Evolutionary conservation across 1,140 invertebrate species (phyloP).

Genomic region (Dendrolimus punctatus): DNA sequence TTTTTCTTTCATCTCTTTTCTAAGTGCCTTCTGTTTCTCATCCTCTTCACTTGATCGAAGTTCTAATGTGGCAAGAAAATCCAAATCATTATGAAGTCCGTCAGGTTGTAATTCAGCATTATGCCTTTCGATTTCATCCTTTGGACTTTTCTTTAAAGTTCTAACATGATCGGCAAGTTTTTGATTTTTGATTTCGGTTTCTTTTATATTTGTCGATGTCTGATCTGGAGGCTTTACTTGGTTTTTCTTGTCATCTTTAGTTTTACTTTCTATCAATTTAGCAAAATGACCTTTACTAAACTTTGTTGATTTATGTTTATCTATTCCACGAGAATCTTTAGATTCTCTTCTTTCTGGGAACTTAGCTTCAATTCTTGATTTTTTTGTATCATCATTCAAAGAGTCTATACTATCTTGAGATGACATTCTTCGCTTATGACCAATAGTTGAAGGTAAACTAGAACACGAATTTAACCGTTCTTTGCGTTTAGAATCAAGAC

Average conservation of each 20-base stretch:
- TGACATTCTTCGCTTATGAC: slow-evolving; percentile 82
- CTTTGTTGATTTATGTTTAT: slow-evolving; percentile 69
- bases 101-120: slow-evolving; percentile 28
- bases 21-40: slow-evolving; percentile 70
- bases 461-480: slow-evolving; percentile 73
- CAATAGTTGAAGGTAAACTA: slow-evolving; percentile 77
- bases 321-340: slow-evolving; percentile 75
- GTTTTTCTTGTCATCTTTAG: slow-evolving; percentile 72
- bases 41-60: slow-evolving; percentile 72
- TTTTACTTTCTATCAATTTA: slow-evolving; percentile 72
- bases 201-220: slow-evolving; percentile 33
- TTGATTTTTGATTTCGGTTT: slow-evolving; percentile 37
- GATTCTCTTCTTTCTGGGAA: slow-evolving; percentile 78
- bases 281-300: slow-evolving; percentile 67
- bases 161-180: slow-evolving; percentile 29
- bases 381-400: slow-evolving; percentile 79
- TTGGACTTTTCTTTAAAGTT: slow-evolving; percentile 28
- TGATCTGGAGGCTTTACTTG: slow-evolving; percentile 64
- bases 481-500: slow-evolving; percentile 66
- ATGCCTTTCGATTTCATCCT: slow-evolving; percentile 29
- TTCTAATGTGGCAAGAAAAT: slow-evolving; percentile 77
- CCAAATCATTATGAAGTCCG: slow-evolving; percentile 72
- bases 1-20: slow-evolving; percentile 72
- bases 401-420: slow-evolving; percentile 81
- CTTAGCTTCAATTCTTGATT: slow-evolving; percentile 76